Evolutionary conservation across 1,140 invertebrate genomes (phyloP), one percentile per base, ranked within the genome.

Genomic region (Phocides pigmalion): DNA sequence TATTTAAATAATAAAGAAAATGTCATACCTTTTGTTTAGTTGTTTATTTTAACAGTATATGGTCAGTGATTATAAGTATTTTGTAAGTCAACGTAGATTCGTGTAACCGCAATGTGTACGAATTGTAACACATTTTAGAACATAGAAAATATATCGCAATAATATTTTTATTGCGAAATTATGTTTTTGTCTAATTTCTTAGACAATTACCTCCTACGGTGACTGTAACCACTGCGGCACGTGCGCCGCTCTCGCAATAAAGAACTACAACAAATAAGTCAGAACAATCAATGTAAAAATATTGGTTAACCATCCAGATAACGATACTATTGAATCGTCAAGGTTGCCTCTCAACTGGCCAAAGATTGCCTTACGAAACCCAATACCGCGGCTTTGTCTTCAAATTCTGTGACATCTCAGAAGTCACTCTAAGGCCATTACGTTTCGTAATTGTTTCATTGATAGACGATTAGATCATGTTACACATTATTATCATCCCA

Each of bases 321-420:
- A 77, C 69, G 58, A 65, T 68, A 68, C 62, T 61, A 77, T 68
- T 65, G 66, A 76, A 72, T 63, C 51, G 41, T 64, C 75, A 81
- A 81, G 78, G 71, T 70, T 66, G 25, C 28, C 58, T 68, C 56
- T 50, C 58, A 65, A 74, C 64, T 72, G 66, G 49, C 63, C 58
- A 69, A 63, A 70, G 64, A 76, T 64, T 70, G 58, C 53, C 46
- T 76, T 74, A 73, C 68, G 69, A 64, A 75, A 75, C 25, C 28
- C 58, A 58, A 75, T 70, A 41, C 41, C 22, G 39, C 62, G 32
- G 41, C 28, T 71, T 76, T 78, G 75, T 82, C 70, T 78, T 71
- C 51, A n/a, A 62, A 66, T 54, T 75, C 68, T 74, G 65, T 75
- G 74, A 82, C 77, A 76, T 82, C 75, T 73, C 62, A 70, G 66